Conservation (phyloP, 2,888 invertebrate genomes). For the Coecobrya sp. region DNA sequence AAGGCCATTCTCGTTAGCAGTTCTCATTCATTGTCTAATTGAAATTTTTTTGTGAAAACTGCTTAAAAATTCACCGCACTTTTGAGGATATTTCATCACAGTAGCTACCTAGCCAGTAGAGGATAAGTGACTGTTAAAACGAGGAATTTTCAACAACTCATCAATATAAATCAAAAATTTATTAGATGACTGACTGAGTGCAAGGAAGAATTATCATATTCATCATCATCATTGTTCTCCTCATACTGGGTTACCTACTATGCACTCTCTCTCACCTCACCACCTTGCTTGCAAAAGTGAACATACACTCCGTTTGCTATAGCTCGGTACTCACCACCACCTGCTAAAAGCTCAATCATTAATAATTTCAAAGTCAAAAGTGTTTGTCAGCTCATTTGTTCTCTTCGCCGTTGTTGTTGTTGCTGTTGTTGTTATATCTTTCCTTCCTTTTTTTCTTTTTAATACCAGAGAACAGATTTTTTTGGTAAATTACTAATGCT, state of each 20-base stretch:
- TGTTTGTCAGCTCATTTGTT: slow-evolving; percentile 78
- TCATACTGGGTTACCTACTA: slow-evolving; percentile 26
- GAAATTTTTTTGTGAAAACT: slow-evolving; percentile 19
- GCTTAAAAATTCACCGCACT: neutral
- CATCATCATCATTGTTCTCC: slow-evolving; percentile 36
- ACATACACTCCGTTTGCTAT: neutral
- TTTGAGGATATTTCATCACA: slow-evolving; percentile 44
- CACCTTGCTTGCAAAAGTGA: slow-evolving; percentile 31
- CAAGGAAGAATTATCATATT: slow-evolving; percentile 51
- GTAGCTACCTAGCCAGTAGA: slow-evolving; percentile 48
- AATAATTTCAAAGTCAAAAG: slow-evolving; percentile 73
- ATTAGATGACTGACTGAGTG: slow-evolving; percentile 37
- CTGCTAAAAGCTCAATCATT: slow-evolving; percentile 73
- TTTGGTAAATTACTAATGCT: slow-evolving; percentile 12
- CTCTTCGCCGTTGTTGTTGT: neutral
- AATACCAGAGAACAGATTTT: neutral
- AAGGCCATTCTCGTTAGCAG: neutral
- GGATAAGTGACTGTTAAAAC: slow-evolving; percentile 47
- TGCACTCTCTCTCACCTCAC: neutral
- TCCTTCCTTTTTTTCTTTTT: neutral
- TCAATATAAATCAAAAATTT: slow-evolving; percentile 74
- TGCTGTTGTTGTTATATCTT: neutral
- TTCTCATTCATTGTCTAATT: slow-evolving; percentile 2
- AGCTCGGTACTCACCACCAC: slow-evolving; percentile 17
- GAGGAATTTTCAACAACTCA: slow-evolving; percentile 50